Base-by-base conservation (phyloP, 2,113 vertebrate species). In the Ophthalmolycus amberensis region DNA sequence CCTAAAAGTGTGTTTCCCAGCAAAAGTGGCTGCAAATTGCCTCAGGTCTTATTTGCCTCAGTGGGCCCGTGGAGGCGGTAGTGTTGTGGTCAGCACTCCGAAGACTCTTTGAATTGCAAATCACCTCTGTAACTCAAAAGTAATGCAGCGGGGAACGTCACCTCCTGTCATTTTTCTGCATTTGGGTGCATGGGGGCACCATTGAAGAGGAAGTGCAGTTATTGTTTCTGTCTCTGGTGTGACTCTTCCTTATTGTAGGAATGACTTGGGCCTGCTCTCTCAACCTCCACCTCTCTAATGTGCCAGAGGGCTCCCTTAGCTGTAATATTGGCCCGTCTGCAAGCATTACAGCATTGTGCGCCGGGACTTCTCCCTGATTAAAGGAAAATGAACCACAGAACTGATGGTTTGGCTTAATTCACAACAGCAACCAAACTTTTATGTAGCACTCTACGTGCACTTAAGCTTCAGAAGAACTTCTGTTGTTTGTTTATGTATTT, bases 71-170 rank as follows among this genome's bases (percentile, higher is more conserved):
- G 93, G 90, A 92, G 92, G 89, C 90, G 82, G 88, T 92, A 90
- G 89, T 72, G 87, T 94, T 96, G 95, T 95, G 96, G 96, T 96
- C 97, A 96, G 96, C 97, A 97, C 96, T 96, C 96, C 94, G 95
- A 90, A 83, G 87, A 89, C 96, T 93, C 95, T 98, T 98, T 96
- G 96, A 97, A 98, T 98, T 98, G 97, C 97, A 98, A 98, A 99
- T 98, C 90, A 82, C 90, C 75, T 93, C 85, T 88, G 96, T 98
- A 97, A 98, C 96, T 98, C 97, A 97, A 96, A 97, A 95, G 95
- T 97, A 98, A 98, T 98, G 96, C 96, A 95, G 95, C 95, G 90
- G 95, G 91, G 93, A 92, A 91, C 88, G 90, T 93, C 91, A 93
- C 91, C 90, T 85, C 81, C 90, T 91, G 94, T 95, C 95, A 96